These are phyloP conservation scores for Euura saliciscinereae DNA, from an alignment of 1,140 invertebrate species.

Conservation along the genomic window DNA sequence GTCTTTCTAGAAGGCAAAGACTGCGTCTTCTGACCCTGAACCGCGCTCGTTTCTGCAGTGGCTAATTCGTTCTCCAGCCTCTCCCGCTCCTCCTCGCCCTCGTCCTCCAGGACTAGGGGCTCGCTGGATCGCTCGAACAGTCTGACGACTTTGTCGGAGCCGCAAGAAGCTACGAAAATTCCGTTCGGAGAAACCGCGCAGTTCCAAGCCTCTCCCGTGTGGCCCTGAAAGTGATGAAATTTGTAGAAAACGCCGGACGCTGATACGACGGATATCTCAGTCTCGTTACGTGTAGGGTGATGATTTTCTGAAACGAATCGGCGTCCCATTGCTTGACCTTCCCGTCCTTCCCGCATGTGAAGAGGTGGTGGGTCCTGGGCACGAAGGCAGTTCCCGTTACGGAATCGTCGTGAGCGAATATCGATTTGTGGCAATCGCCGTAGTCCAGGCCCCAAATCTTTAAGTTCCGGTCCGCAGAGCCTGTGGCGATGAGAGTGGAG, in stretches of 20 bases:
- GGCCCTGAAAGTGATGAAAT: constrained; percentile 63
- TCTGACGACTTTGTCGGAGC: constrained; percentile 88
- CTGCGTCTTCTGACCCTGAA: constrained; percentile 74
- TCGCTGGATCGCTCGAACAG: constrained; percentile 89
- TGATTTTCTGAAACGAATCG: constrained; percentile 89
- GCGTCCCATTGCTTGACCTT: constrained; percentile 97
- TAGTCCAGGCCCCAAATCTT: constrained; percentile 99
- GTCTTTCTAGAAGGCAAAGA: constrained; percentile 89
- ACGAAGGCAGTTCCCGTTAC: constrained; percentile 89
- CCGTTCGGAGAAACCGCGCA: constrained; percentile 84
- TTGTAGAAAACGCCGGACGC: background rate
- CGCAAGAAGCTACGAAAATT: constrained; percentile 79
- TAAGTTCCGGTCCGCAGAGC: constrained; percentile 93
- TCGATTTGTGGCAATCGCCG: constrained; percentile 91
- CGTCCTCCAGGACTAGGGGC: constrained; percentile 89
- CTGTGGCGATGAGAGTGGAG: constrained; percentile 87
- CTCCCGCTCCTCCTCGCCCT: constrained; percentile 84
- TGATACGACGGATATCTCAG: background rate
- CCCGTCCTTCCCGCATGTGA: constrained; percentile 92
- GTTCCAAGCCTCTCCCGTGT: constrained; percentile 78
- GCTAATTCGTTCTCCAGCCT: constrained; percentile 73
- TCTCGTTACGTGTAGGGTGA: constrained; percentile 78
- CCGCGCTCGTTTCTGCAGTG: constrained; percentile 71
- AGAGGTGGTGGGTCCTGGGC: constrained; percentile 91
- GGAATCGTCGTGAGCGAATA: constrained; percentile 94